Evolutionary conservation across 2,888 invertebrate genomes (phyloP), one percentile per base, ranked within the genome.

Genomic region (Lasioglossum pauxillum): DNA sequence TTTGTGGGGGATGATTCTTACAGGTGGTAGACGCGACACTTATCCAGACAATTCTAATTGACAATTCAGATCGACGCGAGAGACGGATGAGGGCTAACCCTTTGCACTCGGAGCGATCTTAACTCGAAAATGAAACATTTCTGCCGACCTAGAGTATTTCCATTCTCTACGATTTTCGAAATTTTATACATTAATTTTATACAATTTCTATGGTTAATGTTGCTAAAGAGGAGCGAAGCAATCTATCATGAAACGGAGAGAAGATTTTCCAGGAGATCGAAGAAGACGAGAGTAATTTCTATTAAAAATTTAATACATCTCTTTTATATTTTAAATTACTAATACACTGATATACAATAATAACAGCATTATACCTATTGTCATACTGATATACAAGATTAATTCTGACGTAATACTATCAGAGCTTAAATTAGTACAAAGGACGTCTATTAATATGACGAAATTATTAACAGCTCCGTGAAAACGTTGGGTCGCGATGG

Each of bases 271-370:
- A 27, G 35, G 27, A 46, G 53, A 53, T 76, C 12, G n/a, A 38
- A 75, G 53, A 31, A 64, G 12, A 16, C 49, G 5, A 23, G 10
- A 38, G 41, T 69, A 57, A 46, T 75, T 84, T 87, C 79, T 83
- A 80, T 91, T 90, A 92, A 91, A 92, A 92, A 92, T 93, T 91
- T 93, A 91, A 91, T 92, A 90, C 88, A 90, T 90, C 82, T 88
- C 75, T 82, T 88, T 82, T 27, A 46, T 86, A 82, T 81, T 75
- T 90, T 85, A 89, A 77, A 57, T 88, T 88, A 80, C 84, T 82
- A 86, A 82, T 85, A 88, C 78, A 90, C 72, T 87, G 82, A 79
- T 80, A 74, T 89, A 89, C 86, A 89, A 53, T 82, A 83, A 60
- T 87, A 88, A 89, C 80, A 89, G 74, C 84, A 76, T 83, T 69